phyloP scores from a whole-genome alignment of 2,888 invertebrate genomes.

The Mongoloraphidia duomilia region DNA sequence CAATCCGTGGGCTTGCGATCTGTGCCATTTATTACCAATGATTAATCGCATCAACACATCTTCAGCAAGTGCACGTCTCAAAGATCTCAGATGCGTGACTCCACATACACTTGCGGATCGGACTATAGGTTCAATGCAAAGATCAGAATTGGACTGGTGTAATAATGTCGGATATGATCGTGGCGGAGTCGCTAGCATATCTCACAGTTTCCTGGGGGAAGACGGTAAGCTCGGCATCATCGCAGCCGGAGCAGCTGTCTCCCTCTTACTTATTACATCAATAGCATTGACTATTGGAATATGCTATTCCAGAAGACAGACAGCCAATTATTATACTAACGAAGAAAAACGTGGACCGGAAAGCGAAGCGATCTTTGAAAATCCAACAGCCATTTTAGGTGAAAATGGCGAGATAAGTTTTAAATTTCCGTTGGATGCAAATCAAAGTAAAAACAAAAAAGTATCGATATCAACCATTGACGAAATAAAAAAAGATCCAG shows the following conservation, averaged over 20 bases:
- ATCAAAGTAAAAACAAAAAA: conserved; percentile 18
- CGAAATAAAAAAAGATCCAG: conserved; percentile 27
- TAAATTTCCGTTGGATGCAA: conserved; percentile 36
- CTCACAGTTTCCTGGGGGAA: conserved; percentile 29
- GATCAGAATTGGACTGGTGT: conserved; percentile 30
- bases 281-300: conserved; percentile 36
- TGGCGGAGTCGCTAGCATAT: background rate
- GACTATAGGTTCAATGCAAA: conserved; percentile 25
- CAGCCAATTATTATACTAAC: conserved; percentile 64
- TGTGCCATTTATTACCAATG: conserved; percentile 45
- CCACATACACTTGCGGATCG: conserved; percentile 40
- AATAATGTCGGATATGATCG: conserved; percentile 32
- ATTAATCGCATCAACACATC: conserved; percentile 32
- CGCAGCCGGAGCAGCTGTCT: conserved; percentile 39
- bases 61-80: conserved; percentile 34
- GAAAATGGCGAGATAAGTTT: conserved; percentile 39
- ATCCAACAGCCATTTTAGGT: conserved; percentile 28
- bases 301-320: conserved; percentile 52
- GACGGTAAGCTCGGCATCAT: conserved; percentile 38
- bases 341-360: conserved; percentile 45
- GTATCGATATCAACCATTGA: conserved; percentile 30
- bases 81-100: conserved; percentile 40
- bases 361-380: conserved; percentile 29
- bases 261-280: conserved; percentile 34
- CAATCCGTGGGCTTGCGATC: conserved; percentile 55